Conservation (phyloP, 2,888 invertebrate genomes). For the Bellardia bayeri region DNA sequence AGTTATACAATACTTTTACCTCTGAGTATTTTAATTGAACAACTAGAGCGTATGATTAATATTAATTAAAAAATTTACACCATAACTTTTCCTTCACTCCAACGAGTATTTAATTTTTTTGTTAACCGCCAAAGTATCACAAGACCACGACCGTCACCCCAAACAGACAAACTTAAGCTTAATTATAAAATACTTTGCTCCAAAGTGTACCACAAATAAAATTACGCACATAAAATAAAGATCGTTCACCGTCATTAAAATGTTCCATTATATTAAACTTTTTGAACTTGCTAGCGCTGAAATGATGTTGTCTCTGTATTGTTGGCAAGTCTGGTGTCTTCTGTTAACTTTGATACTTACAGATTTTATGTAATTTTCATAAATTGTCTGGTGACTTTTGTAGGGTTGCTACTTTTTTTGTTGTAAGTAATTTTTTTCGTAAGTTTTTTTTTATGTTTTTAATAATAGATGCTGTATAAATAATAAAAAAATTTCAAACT, state of each 20-base stretch:
- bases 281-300: conserved; percentile 49
- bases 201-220: neutral
- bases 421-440: neutral
- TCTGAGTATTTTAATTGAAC: neutral
- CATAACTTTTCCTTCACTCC: neutral
- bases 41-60: conserved; percentile 4
- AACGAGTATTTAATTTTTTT: neutral
- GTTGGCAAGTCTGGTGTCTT: conserved; percentile 26
- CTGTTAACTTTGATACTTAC: conserved; percentile 12
- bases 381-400: conserved; percentile 48
- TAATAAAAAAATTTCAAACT: conserved; percentile 13
- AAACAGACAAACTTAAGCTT: neutral
- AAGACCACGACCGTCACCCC: neutral
- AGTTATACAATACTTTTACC: neutral
- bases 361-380: conserved; percentile 42
- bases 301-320: conserved; percentile 19
- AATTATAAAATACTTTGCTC: conserved; percentile 3
- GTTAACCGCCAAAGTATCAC: neutral
- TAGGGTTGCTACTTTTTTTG: neutral
- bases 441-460: conserved; percentile 9
- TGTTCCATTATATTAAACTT: conserved; percentile 63
- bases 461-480: conserved; percentile 15
- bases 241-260: conserved; percentile 60
- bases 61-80: neutral
- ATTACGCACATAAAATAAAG: conserved; percentile 27